Percentiles rank a stretch among this genome's conserved stretches.
phyloP scores from a whole-genome alignment of 2,113 vertebrate species.

The Tretioscincus oriximinensis region DNA sequence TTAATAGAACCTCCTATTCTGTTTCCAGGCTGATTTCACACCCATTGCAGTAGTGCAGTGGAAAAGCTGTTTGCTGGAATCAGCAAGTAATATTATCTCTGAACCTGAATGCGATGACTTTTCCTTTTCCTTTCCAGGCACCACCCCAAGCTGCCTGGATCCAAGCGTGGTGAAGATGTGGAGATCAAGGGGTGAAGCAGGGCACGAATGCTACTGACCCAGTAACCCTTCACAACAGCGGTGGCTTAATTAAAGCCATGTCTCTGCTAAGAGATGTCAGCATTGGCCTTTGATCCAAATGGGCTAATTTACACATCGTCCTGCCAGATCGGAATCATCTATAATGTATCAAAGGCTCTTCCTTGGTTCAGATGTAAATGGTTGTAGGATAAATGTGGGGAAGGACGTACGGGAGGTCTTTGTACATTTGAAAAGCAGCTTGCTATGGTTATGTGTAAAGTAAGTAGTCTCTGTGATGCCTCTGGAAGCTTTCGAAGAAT shows the following conservation, averaged over 20 bases:
- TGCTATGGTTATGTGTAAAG: conserved; percentile 57
- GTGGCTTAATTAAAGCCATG: conserved; percentile 64
- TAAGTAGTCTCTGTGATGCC: conserved; percentile 51
- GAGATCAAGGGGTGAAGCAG: conserved; percentile 41
- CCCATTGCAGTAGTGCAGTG: conserved; percentile 26
- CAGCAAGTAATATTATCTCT: conserved; percentile 50
- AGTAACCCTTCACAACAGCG: conserved; percentile 59
- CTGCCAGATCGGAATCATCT: conserved; percentile 54
- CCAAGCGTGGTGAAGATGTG: conserved; percentile 42
- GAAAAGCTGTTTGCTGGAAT: neutral
- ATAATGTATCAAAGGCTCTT: conserved; percentile 45
- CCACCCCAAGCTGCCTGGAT: conserved; percentile 35
- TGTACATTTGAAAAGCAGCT: conserved; percentile 56
- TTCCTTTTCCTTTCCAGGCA: conserved; percentile 22
- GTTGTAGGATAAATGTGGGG: conserved; percentile 36
- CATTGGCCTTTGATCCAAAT: conserved; percentile 48
- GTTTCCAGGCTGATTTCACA: conserved; percentile 32
- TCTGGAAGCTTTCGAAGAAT: neutral
- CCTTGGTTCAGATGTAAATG: conserved; percentile 48
- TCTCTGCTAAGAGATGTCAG: conserved; percentile 49
- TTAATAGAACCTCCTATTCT: conserved; percentile 45
- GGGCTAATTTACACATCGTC: conserved; percentile 40
- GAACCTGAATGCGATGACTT: conserved; percentile 23
- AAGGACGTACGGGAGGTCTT: conserved; percentile 35
- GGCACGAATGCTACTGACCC: conserved; percentile 18